Evolutionary conservation across 2,113 vertebrate species (phyloP).

Genomic region (Ptilorrhoa leucosticta): DNA sequence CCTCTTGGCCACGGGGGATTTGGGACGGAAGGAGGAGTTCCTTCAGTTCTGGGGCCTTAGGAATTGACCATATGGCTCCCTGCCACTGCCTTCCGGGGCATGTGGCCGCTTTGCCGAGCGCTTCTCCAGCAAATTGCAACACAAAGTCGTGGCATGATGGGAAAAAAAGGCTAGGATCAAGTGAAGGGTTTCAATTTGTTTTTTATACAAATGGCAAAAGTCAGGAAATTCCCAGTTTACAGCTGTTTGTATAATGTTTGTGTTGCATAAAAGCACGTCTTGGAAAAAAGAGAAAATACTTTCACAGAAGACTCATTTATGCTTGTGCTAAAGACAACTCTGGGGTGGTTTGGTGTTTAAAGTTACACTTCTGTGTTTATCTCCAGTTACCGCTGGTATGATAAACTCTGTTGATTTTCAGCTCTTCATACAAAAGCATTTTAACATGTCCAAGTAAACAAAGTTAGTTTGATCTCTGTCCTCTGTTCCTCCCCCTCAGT

Average conservation of each 20-base stretch:
- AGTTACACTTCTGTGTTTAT: neutral
- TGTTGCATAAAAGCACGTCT: neutral
- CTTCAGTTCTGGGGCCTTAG: neutral
- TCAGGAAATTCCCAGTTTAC: conserved; percentile 59
- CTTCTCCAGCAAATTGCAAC: neutral
- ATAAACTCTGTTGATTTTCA: neutral
- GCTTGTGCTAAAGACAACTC: neutral
- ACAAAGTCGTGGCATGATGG: neutral
- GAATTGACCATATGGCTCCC: neutral
- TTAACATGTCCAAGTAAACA: neutral
- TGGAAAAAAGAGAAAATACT: conserved; percentile 8
- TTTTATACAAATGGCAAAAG: conserved; percentile 36
- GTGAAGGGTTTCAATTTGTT: neutral
- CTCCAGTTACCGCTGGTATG: neutral
- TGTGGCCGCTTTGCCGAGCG: neutral
- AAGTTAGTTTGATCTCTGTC: neutral
- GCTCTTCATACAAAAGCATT: neutral
- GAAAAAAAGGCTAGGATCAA: neutral
- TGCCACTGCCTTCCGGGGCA: neutral
- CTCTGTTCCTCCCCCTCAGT: neutral
- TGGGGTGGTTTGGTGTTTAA: neutral
- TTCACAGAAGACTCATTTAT: neutral
- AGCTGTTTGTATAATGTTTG: conserved; percentile 21
- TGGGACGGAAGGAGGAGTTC: conserved; percentile 33
- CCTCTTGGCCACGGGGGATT: neutral